A percentile compares a stretch with the other conserved stretches of the same genome.
Evolutionary conservation across 2,113 vertebrate species (phyloP).

Genomic region (Syngnathoides biaculeatus): DNA sequence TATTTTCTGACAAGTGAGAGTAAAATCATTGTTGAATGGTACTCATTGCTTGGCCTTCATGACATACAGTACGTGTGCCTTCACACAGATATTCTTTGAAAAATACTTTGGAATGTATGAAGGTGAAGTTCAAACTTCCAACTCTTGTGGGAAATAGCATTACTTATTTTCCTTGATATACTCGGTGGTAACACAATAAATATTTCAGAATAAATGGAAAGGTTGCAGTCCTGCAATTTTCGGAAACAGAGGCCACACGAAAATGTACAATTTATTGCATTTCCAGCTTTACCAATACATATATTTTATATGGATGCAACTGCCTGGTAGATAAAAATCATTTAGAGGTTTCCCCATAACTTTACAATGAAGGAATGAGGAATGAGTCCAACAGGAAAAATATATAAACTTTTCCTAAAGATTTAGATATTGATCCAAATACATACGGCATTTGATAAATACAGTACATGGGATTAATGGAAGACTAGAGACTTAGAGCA

Average conservation of each 20-base stretch:
- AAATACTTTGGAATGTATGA: conserved; percentile 1
- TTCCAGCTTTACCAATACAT: background rate
- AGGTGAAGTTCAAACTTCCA: background rate
- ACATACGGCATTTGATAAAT: too few species aligned
- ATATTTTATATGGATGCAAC: background rate
- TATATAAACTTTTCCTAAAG: background rate
- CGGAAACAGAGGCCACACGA: background rate
- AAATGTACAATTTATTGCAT: background rate
- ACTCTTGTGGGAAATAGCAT: background rate
- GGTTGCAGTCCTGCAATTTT: background rate
- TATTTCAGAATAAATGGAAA: background rate
- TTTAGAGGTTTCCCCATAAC: background rate
- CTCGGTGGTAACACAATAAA: background rate
- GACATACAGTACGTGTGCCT: background rate
- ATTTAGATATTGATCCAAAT: background rate
- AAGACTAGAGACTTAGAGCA: too few species aligned
- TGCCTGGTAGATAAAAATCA: background rate
- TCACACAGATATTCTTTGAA: conserved; percentile 6
- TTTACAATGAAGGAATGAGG: background rate
- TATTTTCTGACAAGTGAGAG: conserved; percentile 17
- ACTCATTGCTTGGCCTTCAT: conserved; percentile 2
- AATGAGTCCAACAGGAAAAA: background rate
- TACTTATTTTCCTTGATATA: background rate
- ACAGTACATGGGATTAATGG: too few species aligned
- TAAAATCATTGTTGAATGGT: conserved; percentile 26